These are phyloP conservation scores for Serranus cabrilla DNA, from an alignment of 2,797 vertebrate genomes.

Conservation along the genomic window DNA sequence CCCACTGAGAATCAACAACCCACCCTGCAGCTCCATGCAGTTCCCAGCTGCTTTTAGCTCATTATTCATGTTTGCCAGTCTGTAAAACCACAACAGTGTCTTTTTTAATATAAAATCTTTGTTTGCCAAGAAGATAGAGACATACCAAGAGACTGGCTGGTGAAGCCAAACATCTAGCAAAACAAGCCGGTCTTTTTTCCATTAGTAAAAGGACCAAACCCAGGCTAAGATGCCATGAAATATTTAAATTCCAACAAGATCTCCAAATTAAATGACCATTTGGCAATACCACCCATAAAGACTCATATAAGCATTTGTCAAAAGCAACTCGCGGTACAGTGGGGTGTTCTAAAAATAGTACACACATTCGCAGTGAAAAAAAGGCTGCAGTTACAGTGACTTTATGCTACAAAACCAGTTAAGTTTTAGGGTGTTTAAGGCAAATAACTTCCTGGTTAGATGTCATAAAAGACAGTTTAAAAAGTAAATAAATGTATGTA, in stretches of 20 bases:
- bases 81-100: not conserved
- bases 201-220: not conserved
- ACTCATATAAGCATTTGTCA: too few relatives aligned
- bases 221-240: not conserved
- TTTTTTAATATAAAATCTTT: not conserved
- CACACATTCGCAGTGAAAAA: too few relatives aligned
- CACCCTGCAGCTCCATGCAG: not conserved
- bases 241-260: not conserved
- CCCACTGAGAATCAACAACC: slow-evolving; percentile 7
- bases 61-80: slow-evolving; percentile 12
- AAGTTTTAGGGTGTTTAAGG: too few relatives aligned
- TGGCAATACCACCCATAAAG: too few relatives aligned
- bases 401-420: too few relatives aligned
- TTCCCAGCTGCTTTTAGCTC: slow-evolving; percentile 14
- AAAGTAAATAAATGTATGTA: too few relatives aligned
- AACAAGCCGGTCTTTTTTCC: not conserved
- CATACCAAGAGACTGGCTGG: not conserved
- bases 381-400: too few relatives aligned
- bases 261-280: too few relatives aligned
- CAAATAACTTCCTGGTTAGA: too few relatives aligned
- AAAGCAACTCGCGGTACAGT: too few relatives aligned
- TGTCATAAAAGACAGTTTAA: too few relatives aligned
- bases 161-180: not conserved
- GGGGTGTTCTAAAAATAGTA: too few relatives aligned
- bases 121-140: not conserved